Conservation (phyloP, 2,888 invertebrate genomes). For the Hydrotaea cyrtoneurina region DNA sequence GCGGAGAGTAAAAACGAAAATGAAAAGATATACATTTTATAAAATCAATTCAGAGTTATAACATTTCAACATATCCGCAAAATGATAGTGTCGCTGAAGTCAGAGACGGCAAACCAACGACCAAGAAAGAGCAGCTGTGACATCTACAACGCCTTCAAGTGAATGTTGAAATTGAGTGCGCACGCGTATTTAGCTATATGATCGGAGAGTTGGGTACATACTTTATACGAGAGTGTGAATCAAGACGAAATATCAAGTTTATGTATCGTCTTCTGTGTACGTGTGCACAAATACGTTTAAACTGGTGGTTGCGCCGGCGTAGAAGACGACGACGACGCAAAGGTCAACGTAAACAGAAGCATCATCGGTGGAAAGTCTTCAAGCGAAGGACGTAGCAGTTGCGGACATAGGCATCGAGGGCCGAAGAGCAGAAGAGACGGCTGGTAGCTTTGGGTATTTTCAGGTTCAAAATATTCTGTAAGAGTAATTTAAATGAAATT, state of each 20-base stretch:
- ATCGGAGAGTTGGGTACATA: conserved; percentile 48
- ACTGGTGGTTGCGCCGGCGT: conserved; percentile 71
- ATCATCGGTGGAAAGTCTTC: conserved; percentile 73
- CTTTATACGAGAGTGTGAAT: conserved; percentile 53
- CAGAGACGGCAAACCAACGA: conserved; percentile 65
- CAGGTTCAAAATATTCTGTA: conserved; percentile 61
- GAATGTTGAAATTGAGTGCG: conserved; percentile 44
- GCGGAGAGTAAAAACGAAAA: conserved; percentile 75
- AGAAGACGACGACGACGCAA: conserved; percentile 69
- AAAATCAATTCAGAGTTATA: conserved; percentile 33
- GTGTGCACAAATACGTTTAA: conserved; percentile 73
- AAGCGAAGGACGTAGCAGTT: conserved; percentile 51
- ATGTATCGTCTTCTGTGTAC: conserved; percentile 75
- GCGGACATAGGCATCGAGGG: background rate
- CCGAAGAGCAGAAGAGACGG: background rate
- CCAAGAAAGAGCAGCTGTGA: conserved; percentile 25
- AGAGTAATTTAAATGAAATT: conserved; percentile 73
- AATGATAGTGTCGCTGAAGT: conserved; percentile 77
- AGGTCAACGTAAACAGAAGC: conserved; percentile 72
- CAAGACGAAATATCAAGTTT: conserved; percentile 68
- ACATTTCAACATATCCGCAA: conserved; percentile 65
- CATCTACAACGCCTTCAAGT: conserved; percentile 30
- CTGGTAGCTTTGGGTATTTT: conserved; percentile 44
- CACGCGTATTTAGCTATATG: conserved; percentile 50
- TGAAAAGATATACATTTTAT: conserved; percentile 43